Evolutionary conservation across 30 jellyfish, hydroid and myxozoan genomes (phyloP), one percentile per base, ranked within the genome.

Genomic region (Aurelia sp.): DNA sequence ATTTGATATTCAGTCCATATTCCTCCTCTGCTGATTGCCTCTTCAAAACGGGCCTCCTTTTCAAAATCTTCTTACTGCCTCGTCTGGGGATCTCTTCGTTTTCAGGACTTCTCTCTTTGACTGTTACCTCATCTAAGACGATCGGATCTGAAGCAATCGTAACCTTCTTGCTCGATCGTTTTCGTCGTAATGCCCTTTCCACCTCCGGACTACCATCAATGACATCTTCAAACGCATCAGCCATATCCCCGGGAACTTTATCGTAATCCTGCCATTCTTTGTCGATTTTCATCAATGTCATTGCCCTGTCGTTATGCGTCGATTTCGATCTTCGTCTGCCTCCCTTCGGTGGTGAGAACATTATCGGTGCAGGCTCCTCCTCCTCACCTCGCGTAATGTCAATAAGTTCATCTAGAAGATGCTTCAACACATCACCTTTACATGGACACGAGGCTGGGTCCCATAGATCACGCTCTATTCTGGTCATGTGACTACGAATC

Each of bases 381-480:
- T 27, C 55, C 21, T 84, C 72, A 16, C 55, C 84, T 19, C 55
- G 86, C 17, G 76, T 73, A 50, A 84, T 20, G 17, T 84, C 93
- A 13, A 74, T 74, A 22, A 73, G 76, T 17, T 84, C 93, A 58
- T 84, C 93, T 4, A 84, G 82, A 35, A 84, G 84, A 16, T 67
- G 93, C 75, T 66, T 61, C 72, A 84, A n/a, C 31, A 84, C 93
- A 53, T 84, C 77, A 13, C 87, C 87, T 72, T 76, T 72, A 48
- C 93, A 84, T 15, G 80, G 74, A 51, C 82, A 71, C 11, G 87
- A 57, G 44, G 86, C 51, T 44, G 93, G 93, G 30, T 37, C 47
- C 93, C 93, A 84, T 44, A 84, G 48, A 47, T 84, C 93, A 3
- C 93, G 74, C 80, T 84, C 87, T 21, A 84, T 84, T 47, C 93